A percentile compares a stretch with the other conserved stretches of the same genome.
Evolutionary conservation across 2,888 invertebrate genomes (phyloP).

Genomic region (Oxytorus armatus): DNA sequence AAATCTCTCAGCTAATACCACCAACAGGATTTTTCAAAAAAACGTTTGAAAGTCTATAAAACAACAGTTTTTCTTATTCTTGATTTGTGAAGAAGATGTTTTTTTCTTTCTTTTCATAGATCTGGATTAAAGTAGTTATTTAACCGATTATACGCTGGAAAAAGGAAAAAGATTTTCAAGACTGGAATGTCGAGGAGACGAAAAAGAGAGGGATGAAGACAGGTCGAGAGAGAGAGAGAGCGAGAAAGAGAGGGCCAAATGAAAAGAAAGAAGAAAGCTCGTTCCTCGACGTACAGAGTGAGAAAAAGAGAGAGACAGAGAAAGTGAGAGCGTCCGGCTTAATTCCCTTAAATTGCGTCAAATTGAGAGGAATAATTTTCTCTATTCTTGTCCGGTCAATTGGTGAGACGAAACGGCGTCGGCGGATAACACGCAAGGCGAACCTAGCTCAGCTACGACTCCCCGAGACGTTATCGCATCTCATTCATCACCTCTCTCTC

Average conservation of each 20-base stretch:
- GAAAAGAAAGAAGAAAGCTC: conserved; percentile 43
- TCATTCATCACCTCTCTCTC: conserved; percentile 1
- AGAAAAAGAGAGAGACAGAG: conserved; percentile 31
- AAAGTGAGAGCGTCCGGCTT: conserved; percentile 71
- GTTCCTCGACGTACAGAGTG: neutral
- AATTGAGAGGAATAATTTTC: conserved; percentile 82
- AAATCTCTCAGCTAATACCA: too few relatives aligned
- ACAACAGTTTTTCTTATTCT: too few relatives aligned
- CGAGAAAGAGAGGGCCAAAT: neutral
- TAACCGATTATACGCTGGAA: neutral
- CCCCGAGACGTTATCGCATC: conserved; percentile 40
- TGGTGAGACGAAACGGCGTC: conserved; percentile 73
- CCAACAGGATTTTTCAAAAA: too few relatives aligned
- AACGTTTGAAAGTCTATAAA: too few relatives aligned
- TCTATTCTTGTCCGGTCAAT: conserved; percentile 80
- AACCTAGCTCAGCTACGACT: conserved; percentile 23
- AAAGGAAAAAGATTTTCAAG: neutral
- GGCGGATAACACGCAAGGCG: conserved; percentile 52
- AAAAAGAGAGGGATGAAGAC: conserved; percentile 33
- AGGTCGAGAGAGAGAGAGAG: too few relatives aligned
- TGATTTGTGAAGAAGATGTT: too few relatives aligned
- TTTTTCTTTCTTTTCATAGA: too few relatives aligned
- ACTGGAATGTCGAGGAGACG: conserved; percentile 30
- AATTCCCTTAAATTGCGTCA: conserved; percentile 82
- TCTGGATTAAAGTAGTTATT: conserved; percentile 9